Evolutionary conservation across 92 coral and sea anemone species (phyloP).

Genomic region (Palythoa caribaeorum): DNA sequence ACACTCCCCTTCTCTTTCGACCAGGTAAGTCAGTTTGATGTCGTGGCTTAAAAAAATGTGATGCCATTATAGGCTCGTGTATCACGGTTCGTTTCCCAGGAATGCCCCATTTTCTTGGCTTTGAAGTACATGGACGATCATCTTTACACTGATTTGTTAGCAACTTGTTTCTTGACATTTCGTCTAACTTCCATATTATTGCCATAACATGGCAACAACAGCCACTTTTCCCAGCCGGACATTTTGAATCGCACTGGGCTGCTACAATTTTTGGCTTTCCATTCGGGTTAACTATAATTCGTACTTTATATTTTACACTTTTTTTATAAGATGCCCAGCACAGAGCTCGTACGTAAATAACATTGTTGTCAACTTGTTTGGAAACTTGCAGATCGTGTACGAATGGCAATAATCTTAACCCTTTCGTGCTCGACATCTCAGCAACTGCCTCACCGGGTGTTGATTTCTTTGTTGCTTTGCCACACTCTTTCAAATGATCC

Average conservation of each 20-base stretch:
- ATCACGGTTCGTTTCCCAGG: slow-evolving; percentile 75
- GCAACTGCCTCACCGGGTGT: slow-evolving; percentile 56
- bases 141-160: slow-evolving; percentile 9
- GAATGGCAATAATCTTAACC: slow-evolving; percentile 59
- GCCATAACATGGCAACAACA: slow-evolving; percentile 76
- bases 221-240: slow-evolving; percentile 73
- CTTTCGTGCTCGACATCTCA: slow-evolving; percentile 73
- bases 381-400: slow-evolving; percentile 67
- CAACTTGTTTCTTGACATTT: slow-evolving; percentile 69
- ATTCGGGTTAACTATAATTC: slow-evolving; percentile 57
- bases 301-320: slow-evolving; percentile 71
- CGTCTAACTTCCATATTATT: slow-evolving; percentile 70
- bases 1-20: slow-evolving; percentile 64
- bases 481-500: slow-evolving; percentile 71
- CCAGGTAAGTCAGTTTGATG: slow-evolving; percentile 64
- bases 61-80: slow-evolving; percentile 66
- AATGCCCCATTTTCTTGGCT: slow-evolving; percentile 83
- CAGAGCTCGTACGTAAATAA: slow-evolving; percentile 66
- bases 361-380: slow-evolving; percentile 48
- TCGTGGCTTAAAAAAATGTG: slow-evolving; percentile 70
- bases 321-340: slow-evolving; percentile 76
- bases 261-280: slow-evolving; percentile 69
- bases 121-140: slow-evolving; percentile 70
- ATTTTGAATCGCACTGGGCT: slow-evolving; percentile 65
- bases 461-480: slow-evolving; percentile 67